A percentile compares a stretch with the other conserved stretches of the same genome.
Conservation (phyloP, 1,140 invertebrate species). For the Hyles vespertilio region DNA sequence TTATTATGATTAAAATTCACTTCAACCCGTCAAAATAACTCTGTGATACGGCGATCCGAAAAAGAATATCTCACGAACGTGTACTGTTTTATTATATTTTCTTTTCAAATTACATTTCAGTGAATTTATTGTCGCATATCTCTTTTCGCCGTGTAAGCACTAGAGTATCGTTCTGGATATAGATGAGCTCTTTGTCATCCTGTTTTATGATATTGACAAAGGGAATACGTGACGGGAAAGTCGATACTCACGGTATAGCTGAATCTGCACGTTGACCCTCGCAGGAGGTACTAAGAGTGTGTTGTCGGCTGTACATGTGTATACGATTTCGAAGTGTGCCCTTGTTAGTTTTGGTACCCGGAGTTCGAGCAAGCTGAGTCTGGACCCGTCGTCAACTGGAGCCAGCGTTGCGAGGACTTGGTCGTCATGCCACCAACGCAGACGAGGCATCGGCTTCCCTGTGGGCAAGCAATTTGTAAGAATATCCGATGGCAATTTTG, state of each 20-base stretch:
- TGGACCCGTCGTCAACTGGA: slow-evolving; percentile 52
- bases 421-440: slow-evolving; percentile 88
- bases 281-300: slow-evolving; percentile 79
- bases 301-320: slow-evolving; percentile 91
- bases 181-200: no score
- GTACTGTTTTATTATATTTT: no score
- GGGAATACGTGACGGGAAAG: no score
- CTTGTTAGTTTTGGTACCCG: slow-evolving; percentile 67
- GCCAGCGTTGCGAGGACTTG: slow-evolving; percentile 74
- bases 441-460: slow-evolving; percentile 86
- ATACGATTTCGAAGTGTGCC: slow-evolving; percentile 87
- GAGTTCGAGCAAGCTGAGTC: slow-evolving; percentile 49
- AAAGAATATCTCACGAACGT: no score
- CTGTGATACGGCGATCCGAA: no score
- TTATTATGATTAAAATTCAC: no score
- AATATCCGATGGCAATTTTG: background rate
- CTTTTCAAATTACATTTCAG: no score
- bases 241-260: slow-evolving; percentile 82
- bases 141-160: no score
- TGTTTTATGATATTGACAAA: no score
- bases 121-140: no score
- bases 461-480: slow-evolving; percentile 28
- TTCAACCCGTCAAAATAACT: no score
- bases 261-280: slow-evolving; percentile 83
- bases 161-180: no score